Base-by-base conservation (phyloP, 2,888 invertebrate species). In the Shargacucullia verbasci region DNA sequence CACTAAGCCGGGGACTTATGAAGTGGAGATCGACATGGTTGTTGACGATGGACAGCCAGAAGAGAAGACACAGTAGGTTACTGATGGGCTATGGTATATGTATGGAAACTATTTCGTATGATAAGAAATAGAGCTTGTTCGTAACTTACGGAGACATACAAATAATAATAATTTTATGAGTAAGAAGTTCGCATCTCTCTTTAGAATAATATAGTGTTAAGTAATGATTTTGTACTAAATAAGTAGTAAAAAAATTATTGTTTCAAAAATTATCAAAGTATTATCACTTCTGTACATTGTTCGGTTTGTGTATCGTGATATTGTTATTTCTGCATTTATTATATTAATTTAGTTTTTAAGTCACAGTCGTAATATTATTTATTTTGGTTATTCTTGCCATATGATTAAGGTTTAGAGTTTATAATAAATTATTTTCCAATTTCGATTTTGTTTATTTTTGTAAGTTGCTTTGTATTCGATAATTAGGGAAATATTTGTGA, bases 31-130 rank as follows among this genome's bases (percentile, higher is more conserved):
- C 48, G 89, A 92, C 48, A 88, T 92, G 40, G 83, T 92, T 2
- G 85, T 92, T 0, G 93, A 94, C 41, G 93, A 93, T 33, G 93
- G 89, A 4, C 88, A 88, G 34, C 91, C 92, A 0, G 88, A 87
- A n/a, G 81, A 82, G 2, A 82, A 81, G 14, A 74, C 78, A 50
- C 47, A 57, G 34, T 63, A 68, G 71, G 7, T 12, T 12, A 25
- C 34, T 11, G 43, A 29, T 12, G 14, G 0, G 27, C 38, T 33
- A 13, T 14, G 5, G 7, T n/a, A 11, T 11, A 37, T 43, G 27
- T 39, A 48, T 33, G 56, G 7, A 47, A 38, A 27, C 13, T 37
- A 50, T 49, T 50, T 7, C 39, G 52, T 60, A 45, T 33, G 35
- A 57, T 5, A 46, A 13, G 38, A n/a, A n/a, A 41, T 33, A 63